Evolutionary conservation across 2,113 vertebrate species (phyloP).

Genomic region (Chionis minor): DNA sequence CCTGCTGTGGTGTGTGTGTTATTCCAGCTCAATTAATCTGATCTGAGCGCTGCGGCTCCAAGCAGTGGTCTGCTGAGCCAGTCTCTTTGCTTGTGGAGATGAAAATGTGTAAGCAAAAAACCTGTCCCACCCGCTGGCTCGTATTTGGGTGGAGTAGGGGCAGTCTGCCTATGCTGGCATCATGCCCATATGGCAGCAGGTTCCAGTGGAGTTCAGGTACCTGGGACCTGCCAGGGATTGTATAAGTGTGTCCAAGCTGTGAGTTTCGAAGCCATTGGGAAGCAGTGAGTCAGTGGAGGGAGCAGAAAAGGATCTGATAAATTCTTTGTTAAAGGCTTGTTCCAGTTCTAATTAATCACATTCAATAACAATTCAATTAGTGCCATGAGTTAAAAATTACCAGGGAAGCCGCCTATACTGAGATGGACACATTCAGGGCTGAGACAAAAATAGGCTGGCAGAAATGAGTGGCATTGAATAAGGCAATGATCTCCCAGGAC

Average conservation of each 20-base stretch:
- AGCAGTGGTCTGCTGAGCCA: background rate
- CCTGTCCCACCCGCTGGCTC: background rate
- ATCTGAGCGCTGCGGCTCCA: background rate
- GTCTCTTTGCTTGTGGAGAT: background rate
- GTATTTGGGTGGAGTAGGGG: background rate
- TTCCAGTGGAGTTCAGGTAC: background rate
- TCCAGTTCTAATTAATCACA: slow-evolving; percentile 57
- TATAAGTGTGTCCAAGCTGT: background rate
- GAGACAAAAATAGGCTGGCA: slow-evolving; percentile 44
- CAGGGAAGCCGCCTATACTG: background rate
- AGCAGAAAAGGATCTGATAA: slow-evolving; percentile 32
- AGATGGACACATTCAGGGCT: background rate
- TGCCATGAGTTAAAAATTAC: slow-evolving; percentile 60
- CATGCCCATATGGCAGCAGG: background rate
- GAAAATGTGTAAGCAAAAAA: background rate
- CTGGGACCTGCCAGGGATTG: background rate
- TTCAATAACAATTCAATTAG: slow-evolving; percentile 57
- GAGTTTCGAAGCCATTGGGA: background rate
- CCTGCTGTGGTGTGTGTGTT: background rate
- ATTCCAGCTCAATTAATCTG: background rate
- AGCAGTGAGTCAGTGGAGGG: background rate
- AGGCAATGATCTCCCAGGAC: background rate
- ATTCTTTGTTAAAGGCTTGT: slow-evolving; percentile 10
- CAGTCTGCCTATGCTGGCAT: background rate
- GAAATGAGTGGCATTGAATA: slow-evolving; percentile 23